These are phyloP conservation scores for Sialis fuliginosa DNA, from an alignment of 2,888 invertebrate species.

Conservation along the genomic window DNA sequence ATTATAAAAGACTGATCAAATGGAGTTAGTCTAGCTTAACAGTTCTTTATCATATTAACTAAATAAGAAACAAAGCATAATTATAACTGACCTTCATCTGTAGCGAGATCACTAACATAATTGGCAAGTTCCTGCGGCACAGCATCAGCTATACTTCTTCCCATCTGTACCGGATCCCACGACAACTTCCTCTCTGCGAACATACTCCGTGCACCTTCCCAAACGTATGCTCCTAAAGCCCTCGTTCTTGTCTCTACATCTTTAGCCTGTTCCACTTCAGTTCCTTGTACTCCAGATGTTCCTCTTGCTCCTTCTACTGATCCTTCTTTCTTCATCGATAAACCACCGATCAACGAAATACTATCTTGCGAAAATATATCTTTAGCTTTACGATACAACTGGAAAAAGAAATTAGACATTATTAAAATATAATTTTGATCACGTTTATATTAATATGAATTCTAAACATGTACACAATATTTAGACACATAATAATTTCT, in stretches of 20 bases:
- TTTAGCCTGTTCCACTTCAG: constrained; percentile 29
- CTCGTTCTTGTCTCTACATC: constrained; percentile 33
- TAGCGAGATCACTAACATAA: constrained; percentile 31
- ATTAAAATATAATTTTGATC: not conserved
- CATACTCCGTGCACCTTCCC: constrained; percentile 33
- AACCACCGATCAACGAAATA: constrained; percentile 34
- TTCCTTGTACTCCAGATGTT: constrained; percentile 27
- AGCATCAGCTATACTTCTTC: constrained; percentile 29
- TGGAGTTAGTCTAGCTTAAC: too few species aligned
- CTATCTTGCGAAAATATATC: constrained; percentile 37
- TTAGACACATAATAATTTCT: not conserved
- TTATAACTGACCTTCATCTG: constrained; percentile 30
- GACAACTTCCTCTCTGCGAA: constrained; percentile 34
- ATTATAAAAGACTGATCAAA: too few species aligned
- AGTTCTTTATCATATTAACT: too few species aligned
- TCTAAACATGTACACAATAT: not conserved
- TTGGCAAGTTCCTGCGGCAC: constrained; percentile 34
- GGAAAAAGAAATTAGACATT: constrained; percentile 9
- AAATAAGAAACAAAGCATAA: not conserved
- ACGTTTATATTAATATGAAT: not conserved
- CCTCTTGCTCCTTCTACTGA: constrained; percentile 22
- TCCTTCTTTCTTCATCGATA: constrained; percentile 24
- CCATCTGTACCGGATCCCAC: constrained; percentile 28
- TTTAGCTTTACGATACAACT: constrained; percentile 37
- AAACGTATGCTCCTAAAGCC: constrained; percentile 36